These are phyloP conservation scores for Gracilinanus agilis DNA, from an alignment of 2,113 vertebrate species.

Conservation along the genomic window DNA sequence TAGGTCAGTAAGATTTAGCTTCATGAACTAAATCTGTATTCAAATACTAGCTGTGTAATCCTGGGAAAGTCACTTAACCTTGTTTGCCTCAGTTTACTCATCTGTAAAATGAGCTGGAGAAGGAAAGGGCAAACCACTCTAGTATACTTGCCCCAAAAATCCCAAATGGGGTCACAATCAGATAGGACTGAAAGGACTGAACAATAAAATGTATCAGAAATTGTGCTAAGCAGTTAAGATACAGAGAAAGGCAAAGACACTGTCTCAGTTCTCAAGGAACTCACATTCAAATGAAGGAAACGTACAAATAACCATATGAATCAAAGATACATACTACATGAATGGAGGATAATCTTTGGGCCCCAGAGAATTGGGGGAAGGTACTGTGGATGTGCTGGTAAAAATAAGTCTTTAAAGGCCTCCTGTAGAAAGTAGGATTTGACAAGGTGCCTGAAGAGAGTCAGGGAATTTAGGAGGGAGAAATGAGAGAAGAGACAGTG, in stretches of 20 bases:
- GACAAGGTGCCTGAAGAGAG: background rate
- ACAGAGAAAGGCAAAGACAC: background rate
- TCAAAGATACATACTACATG: background rate
- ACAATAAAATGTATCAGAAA: background rate
- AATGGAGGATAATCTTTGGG: background rate
- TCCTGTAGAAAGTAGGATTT: background rate
- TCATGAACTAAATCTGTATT: background rate
- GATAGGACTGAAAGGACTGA: background rate
- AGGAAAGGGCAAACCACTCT: background rate
- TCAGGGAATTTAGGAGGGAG: background rate
- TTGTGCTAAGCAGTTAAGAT: background rate
- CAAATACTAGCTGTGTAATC: background rate
- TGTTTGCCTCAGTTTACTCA: background rate
- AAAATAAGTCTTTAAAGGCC: background rate
- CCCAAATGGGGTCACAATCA: background rate
- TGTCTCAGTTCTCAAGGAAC: background rate
- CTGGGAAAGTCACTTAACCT: background rate
- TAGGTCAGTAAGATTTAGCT: background rate
- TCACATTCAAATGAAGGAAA: background rate
- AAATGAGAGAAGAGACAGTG: background rate
- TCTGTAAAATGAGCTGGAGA: background rate
- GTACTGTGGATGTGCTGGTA: too few relatives aligned
- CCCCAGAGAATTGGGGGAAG: background rate
- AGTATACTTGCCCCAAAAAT: background rate
- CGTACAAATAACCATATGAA: background rate